Percentiles rank a stretch among this genome's conserved stretches.
These are phyloP conservation scores for Andinoacara biseriatus DNA, from an alignment of 2,113 vertebrate genomes.

Conservation along the genomic window DNA sequence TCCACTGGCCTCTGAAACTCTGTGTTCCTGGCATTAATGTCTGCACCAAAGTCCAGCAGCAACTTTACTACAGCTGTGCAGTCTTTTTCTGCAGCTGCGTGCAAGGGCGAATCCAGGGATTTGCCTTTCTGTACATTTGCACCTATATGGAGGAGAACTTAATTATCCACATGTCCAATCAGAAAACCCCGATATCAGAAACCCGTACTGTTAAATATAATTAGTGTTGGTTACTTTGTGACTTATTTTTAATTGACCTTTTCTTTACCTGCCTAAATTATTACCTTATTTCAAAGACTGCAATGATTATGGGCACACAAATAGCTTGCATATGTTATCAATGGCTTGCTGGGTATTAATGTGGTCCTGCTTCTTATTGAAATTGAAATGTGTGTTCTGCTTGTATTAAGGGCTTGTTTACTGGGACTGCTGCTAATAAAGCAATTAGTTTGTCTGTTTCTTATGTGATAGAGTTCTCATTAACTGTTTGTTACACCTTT, in stretches of 20 bases:
- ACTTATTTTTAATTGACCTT: not conserved
- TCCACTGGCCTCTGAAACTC: conserved; percentile 90
- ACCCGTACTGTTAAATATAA: not conserved
- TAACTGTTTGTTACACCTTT: not conserved
- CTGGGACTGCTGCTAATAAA: not conserved
- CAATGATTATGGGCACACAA: not conserved
- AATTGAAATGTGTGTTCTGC: not conserved
- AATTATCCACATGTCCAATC: not conserved
- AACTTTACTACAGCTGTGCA: conserved; percentile 85
- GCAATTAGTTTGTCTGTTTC: not conserved
- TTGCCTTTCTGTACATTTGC: conserved; percentile 93
- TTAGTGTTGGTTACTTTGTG: not conserved
- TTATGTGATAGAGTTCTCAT: not conserved
- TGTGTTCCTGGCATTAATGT: conserved; percentile 89
- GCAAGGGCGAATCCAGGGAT: conserved; percentile 89
- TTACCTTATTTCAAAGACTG: not conserved
- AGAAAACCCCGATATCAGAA: not conserved
- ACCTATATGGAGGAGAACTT: conserved; percentile 73
- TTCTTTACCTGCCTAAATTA: not conserved
- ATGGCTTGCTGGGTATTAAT: not conserved
- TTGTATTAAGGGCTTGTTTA: not conserved
- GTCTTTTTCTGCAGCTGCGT: conserved; percentile 89
- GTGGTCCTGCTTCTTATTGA: not conserved
- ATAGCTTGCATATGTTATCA: conserved; percentile 1
- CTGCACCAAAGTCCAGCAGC: conserved; percentile 93